These are phyloP conservation scores for Entomyzon cyanotis DNA, from an alignment of 2,113 vertebrate species.

Conservation along the genomic window DNA sequence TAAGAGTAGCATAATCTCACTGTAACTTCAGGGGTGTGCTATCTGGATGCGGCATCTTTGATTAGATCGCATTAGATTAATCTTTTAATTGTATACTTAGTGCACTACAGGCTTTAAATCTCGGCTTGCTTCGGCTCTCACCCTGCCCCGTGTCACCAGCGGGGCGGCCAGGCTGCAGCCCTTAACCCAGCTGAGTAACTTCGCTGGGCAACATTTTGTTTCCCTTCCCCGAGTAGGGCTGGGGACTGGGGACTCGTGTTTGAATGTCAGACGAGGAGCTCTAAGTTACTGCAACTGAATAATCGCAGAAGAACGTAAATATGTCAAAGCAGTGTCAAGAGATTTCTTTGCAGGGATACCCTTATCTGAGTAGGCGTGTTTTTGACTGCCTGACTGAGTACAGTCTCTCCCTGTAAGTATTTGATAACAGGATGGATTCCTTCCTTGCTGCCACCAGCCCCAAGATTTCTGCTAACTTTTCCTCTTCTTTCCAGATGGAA, in stretches of 20 bases:
- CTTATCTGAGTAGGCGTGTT: conserved; percentile 60
- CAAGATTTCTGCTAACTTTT: not conserved
- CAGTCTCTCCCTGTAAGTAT: conserved; percentile 23
- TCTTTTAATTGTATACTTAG: not conserved
- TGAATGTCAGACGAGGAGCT: not conserved
- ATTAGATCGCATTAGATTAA: not conserved
- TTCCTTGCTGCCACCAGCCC: not conserved
- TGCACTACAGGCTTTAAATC: not conserved
- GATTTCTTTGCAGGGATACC: conserved; percentile 57
- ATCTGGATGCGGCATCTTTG: not conserved
- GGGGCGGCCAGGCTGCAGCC: not conserved
- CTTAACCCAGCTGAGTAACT: not conserved
- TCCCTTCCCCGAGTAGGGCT: not conserved
- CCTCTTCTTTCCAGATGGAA: not conserved
- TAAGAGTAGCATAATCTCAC: not conserved
- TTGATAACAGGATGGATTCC: conserved; percentile 30
- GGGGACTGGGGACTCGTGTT: not conserved
- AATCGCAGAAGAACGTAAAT: conserved; percentile 22
- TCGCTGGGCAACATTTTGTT: not conserved
- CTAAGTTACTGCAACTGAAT: not conserved
- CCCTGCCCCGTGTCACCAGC: not conserved
- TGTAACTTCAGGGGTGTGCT: not conserved
- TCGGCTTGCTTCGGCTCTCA: not conserved
- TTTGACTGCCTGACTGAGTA: conserved; percentile 44
- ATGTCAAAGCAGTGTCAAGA: conserved; percentile 61